Conservation (phyloP, 2,797 vertebrate genomes). For the Bovichtus diacanthus region DNA sequence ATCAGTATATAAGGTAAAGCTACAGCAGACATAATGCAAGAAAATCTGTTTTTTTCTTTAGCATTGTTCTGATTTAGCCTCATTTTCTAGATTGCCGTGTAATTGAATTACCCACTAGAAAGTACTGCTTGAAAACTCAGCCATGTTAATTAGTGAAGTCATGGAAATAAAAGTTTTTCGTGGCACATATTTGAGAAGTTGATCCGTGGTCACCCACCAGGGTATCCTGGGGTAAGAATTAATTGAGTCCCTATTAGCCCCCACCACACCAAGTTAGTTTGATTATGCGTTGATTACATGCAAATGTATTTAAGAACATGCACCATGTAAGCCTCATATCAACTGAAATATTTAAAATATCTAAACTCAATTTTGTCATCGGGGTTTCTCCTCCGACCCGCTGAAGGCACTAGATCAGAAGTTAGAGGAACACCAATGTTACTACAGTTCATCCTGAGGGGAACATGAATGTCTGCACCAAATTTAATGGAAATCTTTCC, state of each 20-base stretch:
- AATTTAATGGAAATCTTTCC: not conserved
- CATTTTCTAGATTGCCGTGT: not conserved
- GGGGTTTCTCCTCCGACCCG: not conserved
- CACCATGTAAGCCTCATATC: not conserved
- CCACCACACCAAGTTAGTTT: not conserved
- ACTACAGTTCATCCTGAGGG: not conserved
- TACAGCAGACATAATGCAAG: not conserved
- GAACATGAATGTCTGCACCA: not conserved
- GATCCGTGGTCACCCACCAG: not conserved
- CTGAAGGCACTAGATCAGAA: not conserved
- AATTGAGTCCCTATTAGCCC: not conserved
- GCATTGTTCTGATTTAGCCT: not conserved
- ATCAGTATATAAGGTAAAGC: not conserved
- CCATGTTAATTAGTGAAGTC: not conserved
- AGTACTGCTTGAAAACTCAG: not conserved
- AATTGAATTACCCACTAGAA: not conserved
- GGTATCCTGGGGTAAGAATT: not conserved
- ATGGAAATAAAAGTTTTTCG: not conserved
- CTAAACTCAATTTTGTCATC: not conserved
- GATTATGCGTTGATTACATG: not conserved
- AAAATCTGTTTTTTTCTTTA: not conserved
- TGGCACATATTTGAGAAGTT: not conserved
- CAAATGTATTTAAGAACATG: not conserved
- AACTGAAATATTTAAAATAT: constrained; percentile 1
- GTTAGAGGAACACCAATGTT: not conserved